phyloP scores from a whole-genome alignment of 2,113 vertebrate genomes.

The Heterotis niloticus region DNA sequence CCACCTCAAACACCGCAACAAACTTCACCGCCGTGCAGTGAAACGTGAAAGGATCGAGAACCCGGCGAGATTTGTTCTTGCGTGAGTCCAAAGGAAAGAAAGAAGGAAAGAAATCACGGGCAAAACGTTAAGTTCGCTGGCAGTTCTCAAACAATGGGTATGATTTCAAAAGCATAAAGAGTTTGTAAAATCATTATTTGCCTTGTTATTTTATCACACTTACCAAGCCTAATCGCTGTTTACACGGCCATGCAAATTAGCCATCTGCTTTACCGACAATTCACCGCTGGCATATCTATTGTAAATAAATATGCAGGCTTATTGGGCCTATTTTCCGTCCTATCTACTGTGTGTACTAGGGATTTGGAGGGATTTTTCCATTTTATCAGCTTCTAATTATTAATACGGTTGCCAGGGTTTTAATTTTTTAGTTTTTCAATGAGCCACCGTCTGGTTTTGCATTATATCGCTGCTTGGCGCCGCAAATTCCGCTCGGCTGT shows the following conservation, averaged over 20 bases:
- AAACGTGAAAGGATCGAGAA: too few relatives aligned
- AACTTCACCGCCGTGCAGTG: background rate
- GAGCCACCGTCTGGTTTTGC: background rate
- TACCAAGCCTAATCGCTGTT: slow-evolving; percentile 30
- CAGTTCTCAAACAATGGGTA: slow-evolving; percentile 2
- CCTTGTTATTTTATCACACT: slow-evolving; percentile 28
- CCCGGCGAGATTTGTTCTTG: background rate
- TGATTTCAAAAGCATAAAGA: slow-evolving; percentile 14
- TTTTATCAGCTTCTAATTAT: slow-evolving; percentile 23
- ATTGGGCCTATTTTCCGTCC: slow-evolving; percentile 17
- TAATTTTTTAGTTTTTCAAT: background rate
- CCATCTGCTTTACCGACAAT: slow-evolving; percentile 26
- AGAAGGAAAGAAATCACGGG: background rate
- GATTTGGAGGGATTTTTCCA: slow-evolving; percentile 17
- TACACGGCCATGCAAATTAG: slow-evolving; percentile 28
- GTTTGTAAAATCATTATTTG: slow-evolving; percentile 26
- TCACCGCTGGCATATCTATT: slow-evolving; percentile 21
- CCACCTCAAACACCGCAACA: background rate
- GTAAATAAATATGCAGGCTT: slow-evolving; percentile 20
- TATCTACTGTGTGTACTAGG: slow-evolving; percentile 21
- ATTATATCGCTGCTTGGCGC: too few relatives aligned
- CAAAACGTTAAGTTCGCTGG: slow-evolving; percentile 1
- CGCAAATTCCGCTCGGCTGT: too few relatives aligned
- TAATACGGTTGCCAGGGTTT: slow-evolving; percentile 14
- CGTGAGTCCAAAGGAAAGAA: background rate